phyloP scores from a whole-genome alignment of 2,797 vertebrate genomes.

The Notamacropus eugenii region DNA sequence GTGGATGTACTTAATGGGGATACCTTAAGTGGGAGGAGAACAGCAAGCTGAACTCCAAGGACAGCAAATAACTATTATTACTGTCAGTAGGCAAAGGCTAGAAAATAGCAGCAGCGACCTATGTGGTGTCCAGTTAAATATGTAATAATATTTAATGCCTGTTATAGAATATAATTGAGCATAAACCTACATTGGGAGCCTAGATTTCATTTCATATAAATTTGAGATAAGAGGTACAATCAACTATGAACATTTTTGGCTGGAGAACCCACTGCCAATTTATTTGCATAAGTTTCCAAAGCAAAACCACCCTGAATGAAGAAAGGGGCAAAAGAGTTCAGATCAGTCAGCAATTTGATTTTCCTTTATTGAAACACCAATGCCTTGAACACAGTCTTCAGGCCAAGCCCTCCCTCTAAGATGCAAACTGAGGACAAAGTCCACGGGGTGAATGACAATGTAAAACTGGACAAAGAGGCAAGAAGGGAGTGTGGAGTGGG shows the following conservation, averaged over 20 bases:
- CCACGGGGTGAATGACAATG: slow-evolving; percentile 2
- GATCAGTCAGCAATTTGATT: neutral
- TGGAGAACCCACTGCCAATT: neutral
- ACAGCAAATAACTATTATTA: neutral
- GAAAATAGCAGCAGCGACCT: neutral
- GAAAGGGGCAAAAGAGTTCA: neutral
- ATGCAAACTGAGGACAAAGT: neutral
- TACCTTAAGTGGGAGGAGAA: neutral
- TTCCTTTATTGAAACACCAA: neutral
- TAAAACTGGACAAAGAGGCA: neutral
- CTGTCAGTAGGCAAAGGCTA: neutral
- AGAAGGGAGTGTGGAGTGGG: neutral
- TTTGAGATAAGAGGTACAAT: neutral
- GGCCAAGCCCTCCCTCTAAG: neutral
- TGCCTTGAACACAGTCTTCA: neutral
- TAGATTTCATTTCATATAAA: neutral
- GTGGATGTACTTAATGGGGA: neutral
- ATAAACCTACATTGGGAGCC: neutral
- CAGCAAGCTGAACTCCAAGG: neutral
- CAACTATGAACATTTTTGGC: neutral
- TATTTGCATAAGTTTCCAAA: slow-evolving; percentile 33
- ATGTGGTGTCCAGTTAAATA: neutral
- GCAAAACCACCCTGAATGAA: neutral
- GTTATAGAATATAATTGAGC: neutral
- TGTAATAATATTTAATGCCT: slow-evolving; percentile 9